Percentiles rank a stretch among this genome's conserved stretches.
phyloP scores from a whole-genome alignment of 2,113 vertebrate species.

The Aramus guarauna region DNA sequence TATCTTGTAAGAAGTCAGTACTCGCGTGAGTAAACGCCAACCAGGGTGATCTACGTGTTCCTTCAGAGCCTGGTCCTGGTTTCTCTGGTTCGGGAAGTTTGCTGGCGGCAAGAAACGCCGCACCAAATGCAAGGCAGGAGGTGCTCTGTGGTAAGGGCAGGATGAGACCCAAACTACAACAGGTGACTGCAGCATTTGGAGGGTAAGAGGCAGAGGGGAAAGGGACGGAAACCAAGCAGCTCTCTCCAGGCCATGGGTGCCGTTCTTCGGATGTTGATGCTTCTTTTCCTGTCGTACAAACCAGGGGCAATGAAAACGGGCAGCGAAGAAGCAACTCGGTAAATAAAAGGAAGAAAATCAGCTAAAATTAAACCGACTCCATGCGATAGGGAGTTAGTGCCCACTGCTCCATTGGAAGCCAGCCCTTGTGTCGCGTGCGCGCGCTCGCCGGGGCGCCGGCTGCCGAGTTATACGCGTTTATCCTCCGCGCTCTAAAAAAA shows the following conservation, averaged over 20 bases:
- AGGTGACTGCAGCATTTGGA: background rate
- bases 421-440: accelerated
- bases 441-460: background rate
- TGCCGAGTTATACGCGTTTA: background rate
- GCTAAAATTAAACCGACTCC: background rate
- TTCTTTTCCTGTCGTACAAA: background rate
- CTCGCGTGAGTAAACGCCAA: background rate
- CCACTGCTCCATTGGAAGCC: background rate
- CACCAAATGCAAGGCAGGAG: accelerated
- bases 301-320: background rate
- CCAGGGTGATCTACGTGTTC: background rate
- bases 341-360: background rate
- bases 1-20: background rate
- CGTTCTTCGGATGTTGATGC: background rate
- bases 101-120: background rate
- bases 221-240: background rate
- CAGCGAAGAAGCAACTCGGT: background rate
- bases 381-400: background rate
- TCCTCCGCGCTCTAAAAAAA: background rate
- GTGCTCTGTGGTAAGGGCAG: too few relatives aligned
- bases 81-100: background rate
- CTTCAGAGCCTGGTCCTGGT: background rate
- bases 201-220: background rate
- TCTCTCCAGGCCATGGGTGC: background rate
- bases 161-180: background rate